Percentiles rank a stretch among this genome's conserved stretches.
These are phyloP conservation scores for Drosophila suboccidentalis DNA, from an alignment of 2,888 invertebrate genomes.

Conservation along the genomic window DNA sequence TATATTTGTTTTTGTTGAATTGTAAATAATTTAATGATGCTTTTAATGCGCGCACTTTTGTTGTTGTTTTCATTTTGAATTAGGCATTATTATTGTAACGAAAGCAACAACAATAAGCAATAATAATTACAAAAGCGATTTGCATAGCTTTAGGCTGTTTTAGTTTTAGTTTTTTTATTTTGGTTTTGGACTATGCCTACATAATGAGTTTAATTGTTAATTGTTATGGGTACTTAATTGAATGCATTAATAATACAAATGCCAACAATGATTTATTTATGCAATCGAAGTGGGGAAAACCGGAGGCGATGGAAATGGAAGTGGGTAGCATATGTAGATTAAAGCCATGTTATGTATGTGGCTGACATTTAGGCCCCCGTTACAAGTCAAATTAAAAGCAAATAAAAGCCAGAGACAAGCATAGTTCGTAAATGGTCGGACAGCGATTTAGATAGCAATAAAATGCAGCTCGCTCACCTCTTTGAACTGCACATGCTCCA, in stretches of 20 bases:
- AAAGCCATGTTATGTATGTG: conserved; percentile 16
- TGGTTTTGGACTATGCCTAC: conserved; percentile 12
- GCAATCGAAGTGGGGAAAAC: background rate
- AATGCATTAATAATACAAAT: conserved; percentile 65
- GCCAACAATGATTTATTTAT: conserved; percentile 31
- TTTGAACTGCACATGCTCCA: conserved; percentile 76
- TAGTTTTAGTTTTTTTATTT: conserved; percentile 28
- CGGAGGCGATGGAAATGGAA: background rate
- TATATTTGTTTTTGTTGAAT: conserved; percentile 20
- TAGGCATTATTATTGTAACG: conserved; percentile 18
- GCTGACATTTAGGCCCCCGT: conserved; percentile 68
- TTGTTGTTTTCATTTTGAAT: conserved; percentile 9
- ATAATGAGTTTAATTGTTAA: conserved; percentile 78
- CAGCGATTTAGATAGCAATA: conserved; percentile 78
- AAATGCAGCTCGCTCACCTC: conserved; percentile 73
- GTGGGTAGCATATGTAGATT: conserved; percentile 63
- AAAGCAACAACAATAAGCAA: conserved; percentile 21
- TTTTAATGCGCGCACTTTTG: conserved; percentile 53
- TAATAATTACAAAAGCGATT: conserved; percentile 44
- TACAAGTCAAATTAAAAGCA: conserved; percentile 75
- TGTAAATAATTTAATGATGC: conserved; percentile 71
- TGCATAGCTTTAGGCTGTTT: conserved; percentile 56
- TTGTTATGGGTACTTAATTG: conserved; percentile 69
- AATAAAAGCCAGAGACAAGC: conserved; percentile 64
- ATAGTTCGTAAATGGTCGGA: conserved; percentile 65